Percentiles rank a stretch among this genome's conserved stretches.
These are phyloP conservation scores for Epinephelus malabaricus DNA, from an alignment of 2,797 vertebrate species.

Conservation along the genomic window DNA sequence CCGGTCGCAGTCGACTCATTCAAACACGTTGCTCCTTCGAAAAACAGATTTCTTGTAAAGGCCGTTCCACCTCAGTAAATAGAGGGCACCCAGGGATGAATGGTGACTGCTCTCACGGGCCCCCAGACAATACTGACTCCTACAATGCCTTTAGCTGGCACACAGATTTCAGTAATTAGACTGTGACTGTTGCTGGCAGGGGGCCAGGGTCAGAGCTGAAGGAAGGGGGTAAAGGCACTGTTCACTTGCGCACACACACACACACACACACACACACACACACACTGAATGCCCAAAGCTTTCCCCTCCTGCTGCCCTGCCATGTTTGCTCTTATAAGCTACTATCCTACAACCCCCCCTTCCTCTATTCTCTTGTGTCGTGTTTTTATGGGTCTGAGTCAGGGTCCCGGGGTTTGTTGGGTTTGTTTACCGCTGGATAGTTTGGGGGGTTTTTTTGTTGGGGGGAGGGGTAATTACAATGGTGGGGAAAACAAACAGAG, in stretches of 20 bases:
- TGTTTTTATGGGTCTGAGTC: conserved; percentile 82
- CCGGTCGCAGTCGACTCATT: conserved; percentile 58
- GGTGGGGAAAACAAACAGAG: conserved; percentile 84
- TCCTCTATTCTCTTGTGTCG: conserved; percentile 59
- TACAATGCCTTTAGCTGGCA: conserved; percentile 84
- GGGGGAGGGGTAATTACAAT: conserved; percentile 82
- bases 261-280: conserved; percentile 27
- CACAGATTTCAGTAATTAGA: conserved; percentile 86
- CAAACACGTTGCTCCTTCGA: conserved; percentile 58
- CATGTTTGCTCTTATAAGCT: conserved; percentile 69
- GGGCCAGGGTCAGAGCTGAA: conserved; percentile 76
- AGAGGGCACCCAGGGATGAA: conserved; percentile 78
- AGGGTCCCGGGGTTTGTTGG: conserved; percentile 77
- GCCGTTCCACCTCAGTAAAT: conserved; percentile 81
- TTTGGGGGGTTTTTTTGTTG: conserved; percentile 58
- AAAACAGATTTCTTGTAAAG: conserved; percentile 75
- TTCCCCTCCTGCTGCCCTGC: conserved; percentile 31
- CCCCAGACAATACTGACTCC: conserved; percentile 82
- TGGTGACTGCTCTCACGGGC: conserved; percentile 76
- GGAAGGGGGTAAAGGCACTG: conserved; percentile 64
- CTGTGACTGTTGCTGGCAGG: conserved; percentile 86
- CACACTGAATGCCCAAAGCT: conserved; percentile 1
- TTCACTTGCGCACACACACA: conserved; percentile 33
- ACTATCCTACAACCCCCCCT: conserved; percentile 56
- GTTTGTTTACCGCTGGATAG: conserved; percentile 80